Base-by-base conservation (phyloP, 2,888 invertebrate species). In the Drosophila pseudotakahashii region DNA sequence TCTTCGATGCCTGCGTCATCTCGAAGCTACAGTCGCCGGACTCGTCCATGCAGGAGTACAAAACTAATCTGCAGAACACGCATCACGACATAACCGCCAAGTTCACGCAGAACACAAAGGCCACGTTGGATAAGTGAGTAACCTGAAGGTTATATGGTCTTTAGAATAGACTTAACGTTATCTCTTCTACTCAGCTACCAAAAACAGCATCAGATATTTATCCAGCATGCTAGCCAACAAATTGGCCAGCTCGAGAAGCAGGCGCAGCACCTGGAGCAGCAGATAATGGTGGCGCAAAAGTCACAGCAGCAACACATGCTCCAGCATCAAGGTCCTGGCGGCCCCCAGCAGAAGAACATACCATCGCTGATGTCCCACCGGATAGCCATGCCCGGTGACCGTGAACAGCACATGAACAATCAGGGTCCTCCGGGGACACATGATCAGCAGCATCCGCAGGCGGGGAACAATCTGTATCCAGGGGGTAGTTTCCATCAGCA, bases 141-240 rank as follows among this genome's bases (percentile, higher is more conserved):
- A 11, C 10, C 14, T 5, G 0, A 19, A 4, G 10, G 2, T 9
- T 36, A 2, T 11, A 14, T 32, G 10, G 4, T 34, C 34, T 19
- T 1, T n/a, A 3, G 0, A 11, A 0, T 2, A 19, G 0, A 3
- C 3, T n/a, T 2, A 14, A 19, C 6, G 11, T 0, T 32, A 4
- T 16, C 11, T 14, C 1, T 9, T 14, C 7, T 32, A 69, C 60
- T 60, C 90, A 95, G 95, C 85, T 97, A 98, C 89, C 96, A 98
- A 93, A 95, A 96, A 42, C 99, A 99, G 90, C 99, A 99, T 93
- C 97, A 98, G 92, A 97, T 98, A 11, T 99, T 98, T 91, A 96
- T 98, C 11, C 94, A 95, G 66, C 99, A 99, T 92, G 96, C 98
- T 7, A 94, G 96, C 92, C 96, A 97, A 90, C 97, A 97, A 92